Conservation (phyloP, 2,797 vertebrate genomes). For the Chaunax sp. region DNA sequence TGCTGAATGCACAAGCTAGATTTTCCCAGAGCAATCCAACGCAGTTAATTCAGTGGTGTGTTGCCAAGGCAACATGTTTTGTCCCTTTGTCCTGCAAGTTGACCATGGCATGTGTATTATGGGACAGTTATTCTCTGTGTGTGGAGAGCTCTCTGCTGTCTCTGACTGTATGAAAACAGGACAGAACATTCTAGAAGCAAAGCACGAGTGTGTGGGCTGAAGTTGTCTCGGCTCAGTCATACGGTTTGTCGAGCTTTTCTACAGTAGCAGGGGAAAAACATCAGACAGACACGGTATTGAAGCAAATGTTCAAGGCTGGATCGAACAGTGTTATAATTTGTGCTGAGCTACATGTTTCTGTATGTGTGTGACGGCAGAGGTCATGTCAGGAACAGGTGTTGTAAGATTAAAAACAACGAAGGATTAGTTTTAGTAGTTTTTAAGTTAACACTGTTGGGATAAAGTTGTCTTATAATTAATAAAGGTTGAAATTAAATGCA, state of each 20-base stretch:
- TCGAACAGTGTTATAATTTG: conserved; percentile 28
- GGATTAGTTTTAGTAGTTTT: conserved; percentile 1
- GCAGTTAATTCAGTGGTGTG: conserved; percentile 54
- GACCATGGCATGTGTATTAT: conserved; percentile 61
- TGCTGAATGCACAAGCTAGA: conserved; percentile 44
- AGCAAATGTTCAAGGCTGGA: conserved; percentile 42
- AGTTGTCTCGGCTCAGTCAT: conserved; percentile 51
- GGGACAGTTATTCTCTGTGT: conserved; percentile 56
- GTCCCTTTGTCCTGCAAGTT: conserved; percentile 72
- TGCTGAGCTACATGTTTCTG: conserved; percentile 47
- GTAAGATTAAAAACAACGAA: conserved; percentile 19
- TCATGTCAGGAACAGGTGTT: conserved; percentile 66
- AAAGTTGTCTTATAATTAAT: background rate
- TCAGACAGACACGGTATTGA: conserved; percentile 30
- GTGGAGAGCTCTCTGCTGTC: conserved; percentile 57
- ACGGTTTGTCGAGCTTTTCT: conserved; percentile 42
- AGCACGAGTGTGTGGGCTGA: conserved; percentile 50
- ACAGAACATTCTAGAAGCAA: conserved; percentile 58
- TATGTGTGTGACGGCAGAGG: conserved; percentile 8
- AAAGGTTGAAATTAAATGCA: background rate
- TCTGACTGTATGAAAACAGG: conserved; percentile 43
- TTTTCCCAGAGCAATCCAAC: conserved; percentile 46
- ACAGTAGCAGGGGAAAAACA: conserved; percentile 43
- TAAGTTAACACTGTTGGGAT: background rate
- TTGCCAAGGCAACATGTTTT: conserved; percentile 74